These are phyloP conservation scores for Parotocinclus haroldoi DNA, from an alignment of 2,797 vertebrate genomes.

Conservation along the genomic window DNA sequence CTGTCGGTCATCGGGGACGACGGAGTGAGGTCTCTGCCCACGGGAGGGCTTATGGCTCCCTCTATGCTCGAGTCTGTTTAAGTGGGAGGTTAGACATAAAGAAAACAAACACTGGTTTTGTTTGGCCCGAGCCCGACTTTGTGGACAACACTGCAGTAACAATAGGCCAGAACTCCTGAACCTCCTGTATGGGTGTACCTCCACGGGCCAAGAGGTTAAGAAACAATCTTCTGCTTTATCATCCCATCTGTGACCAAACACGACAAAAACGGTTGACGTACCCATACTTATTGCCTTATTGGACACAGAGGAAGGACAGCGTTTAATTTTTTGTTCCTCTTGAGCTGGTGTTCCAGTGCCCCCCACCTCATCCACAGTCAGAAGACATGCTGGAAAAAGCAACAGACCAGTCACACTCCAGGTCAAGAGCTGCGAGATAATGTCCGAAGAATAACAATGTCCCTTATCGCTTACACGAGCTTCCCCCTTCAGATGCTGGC, in stretches of 20 bases:
- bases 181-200: too few relatives aligned
- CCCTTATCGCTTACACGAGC: conserved; percentile 56
- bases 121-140: not conserved
- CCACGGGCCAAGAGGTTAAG: too few relatives aligned
- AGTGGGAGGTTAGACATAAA: not conserved
- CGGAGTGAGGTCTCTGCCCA: conserved; percentile 77
- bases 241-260: too few relatives aligned
- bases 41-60: conserved; percentile 64
- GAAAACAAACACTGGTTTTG: not conserved
- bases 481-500: conserved; percentile 62
- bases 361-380: conserved; percentile 73
- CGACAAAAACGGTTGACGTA: conserved; percentile 36
- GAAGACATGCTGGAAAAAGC: conserved; percentile 60
- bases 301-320: conserved; percentile 71
- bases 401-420: too few relatives aligned
- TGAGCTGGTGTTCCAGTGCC: conserved; percentile 66
- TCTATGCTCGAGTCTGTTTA: conserved; percentile 64
- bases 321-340: conserved; percentile 73
- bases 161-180: too few relatives aligned
- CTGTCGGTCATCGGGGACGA: conserved; percentile 85
- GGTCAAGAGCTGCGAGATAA: too few relatives aligned
- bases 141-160: too few relatives aligned
- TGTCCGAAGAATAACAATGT: not conserved
- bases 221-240: too few relatives aligned
- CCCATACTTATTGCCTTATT: conserved; percentile 76